Evolutionary conservation across 2,797 vertebrate species (phyloP).

Genomic region (Protosalanx chinensis): DNA sequence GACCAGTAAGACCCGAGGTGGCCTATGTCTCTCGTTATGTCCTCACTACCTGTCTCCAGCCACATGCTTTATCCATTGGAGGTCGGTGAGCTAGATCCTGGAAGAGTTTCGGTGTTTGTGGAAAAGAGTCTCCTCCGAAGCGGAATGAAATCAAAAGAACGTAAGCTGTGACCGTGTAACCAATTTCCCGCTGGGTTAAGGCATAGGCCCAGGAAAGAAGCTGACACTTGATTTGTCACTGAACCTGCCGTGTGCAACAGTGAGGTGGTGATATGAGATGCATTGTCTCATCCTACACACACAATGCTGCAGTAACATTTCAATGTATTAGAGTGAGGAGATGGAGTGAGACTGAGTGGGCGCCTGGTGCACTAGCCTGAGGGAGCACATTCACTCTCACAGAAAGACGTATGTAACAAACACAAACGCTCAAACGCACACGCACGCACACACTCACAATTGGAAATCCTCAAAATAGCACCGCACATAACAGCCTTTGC

Average conservation of each 20-base stretch:
- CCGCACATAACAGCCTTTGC: not conserved
- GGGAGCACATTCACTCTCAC: slow-evolving; percentile 16
- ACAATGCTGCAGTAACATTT: slow-evolving; percentile 8
- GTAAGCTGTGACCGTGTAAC: slow-evolving; percentile 1
- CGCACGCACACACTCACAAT: slow-evolving; percentile 16
- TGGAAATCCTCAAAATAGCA: slow-evolving; percentile 38
- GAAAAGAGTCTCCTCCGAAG: not conserved
- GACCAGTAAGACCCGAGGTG: no score
- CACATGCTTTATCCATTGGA: not conserved
- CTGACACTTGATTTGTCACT: slow-evolving; percentile 15
- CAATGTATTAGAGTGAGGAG: slow-evolving; percentile 5
- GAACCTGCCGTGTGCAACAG: not conserved
- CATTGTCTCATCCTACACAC: slow-evolving; percentile 27
- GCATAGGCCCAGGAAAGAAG: slow-evolving; percentile 7
- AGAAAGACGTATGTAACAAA: slow-evolving; percentile 24
- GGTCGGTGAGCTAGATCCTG: not conserved
- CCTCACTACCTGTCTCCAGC: not conserved
- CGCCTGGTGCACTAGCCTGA: slow-evolving; percentile 10
- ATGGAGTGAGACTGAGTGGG: slow-evolving; percentile 19
- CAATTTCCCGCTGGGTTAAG: not conserved
- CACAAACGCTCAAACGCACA: slow-evolving; percentile 13
- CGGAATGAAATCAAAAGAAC: not conserved
- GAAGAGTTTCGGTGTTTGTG: not conserved
- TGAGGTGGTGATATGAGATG: slow-evolving; percentile 18
- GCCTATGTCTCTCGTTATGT: not conserved